These are phyloP conservation scores for Esox niger DNA, from an alignment of 2,113 vertebrate genomes.

Conservation along the genomic window DNA sequence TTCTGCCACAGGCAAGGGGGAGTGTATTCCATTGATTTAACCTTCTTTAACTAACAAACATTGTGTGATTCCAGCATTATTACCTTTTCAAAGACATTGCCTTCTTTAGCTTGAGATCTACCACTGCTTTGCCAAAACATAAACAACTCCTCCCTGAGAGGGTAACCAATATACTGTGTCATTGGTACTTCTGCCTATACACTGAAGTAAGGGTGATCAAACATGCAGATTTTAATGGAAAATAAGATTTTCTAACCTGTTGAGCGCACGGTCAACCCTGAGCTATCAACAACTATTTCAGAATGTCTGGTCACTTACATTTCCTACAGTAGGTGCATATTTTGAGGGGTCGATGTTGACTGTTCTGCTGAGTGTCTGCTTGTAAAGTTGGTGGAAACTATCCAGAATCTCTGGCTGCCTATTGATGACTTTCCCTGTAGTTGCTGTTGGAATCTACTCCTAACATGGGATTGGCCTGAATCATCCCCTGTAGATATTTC, in stretches of 20 bases:
- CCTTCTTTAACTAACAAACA: conserved; percentile 13
- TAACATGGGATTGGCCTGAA: conserved; percentile 20
- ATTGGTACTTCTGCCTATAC: background rate
- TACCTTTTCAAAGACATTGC: background rate
- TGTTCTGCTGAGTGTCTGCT: too few relatives aligned
- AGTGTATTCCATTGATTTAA: conserved; percentile 33
- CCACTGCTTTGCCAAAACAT: conserved; percentile 6
- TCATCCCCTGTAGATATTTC: conserved; percentile 17
- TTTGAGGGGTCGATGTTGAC: too few relatives aligned
- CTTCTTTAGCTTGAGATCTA: background rate
- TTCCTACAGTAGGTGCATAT: too few relatives aligned
- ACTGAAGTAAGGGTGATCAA: background rate
- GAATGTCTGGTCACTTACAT: too few relatives aligned
- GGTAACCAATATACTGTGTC: background rate
- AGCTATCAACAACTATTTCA: too few relatives aligned
- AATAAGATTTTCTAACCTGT: background rate
- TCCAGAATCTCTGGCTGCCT: conserved; percentile 12
- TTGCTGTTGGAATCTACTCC: conserved; percentile 15
- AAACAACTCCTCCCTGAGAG: background rate
- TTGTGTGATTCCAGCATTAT: background rate
- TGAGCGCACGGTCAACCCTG: too few relatives aligned
- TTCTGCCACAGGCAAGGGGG: conserved; percentile 32
- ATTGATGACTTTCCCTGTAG: conserved; percentile 24
- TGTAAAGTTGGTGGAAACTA: too few relatives aligned
- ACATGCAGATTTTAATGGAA: background rate